Evolutionary conservation across 2,888 invertebrate genomes (phyloP).

Genomic region (Synanthedon formicaeformis): DNA sequence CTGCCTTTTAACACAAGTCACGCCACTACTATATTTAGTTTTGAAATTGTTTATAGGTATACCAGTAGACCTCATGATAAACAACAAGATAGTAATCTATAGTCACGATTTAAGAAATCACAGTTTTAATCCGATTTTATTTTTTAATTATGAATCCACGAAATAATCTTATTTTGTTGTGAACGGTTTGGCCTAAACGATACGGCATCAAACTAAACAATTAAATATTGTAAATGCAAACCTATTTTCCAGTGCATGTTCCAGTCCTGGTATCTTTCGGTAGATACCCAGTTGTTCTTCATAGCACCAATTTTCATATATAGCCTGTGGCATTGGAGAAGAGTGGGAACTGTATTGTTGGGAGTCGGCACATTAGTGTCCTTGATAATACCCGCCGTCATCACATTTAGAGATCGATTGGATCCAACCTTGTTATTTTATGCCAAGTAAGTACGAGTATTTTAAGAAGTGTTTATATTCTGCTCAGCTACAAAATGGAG

Average conservation of each 20-base stretch:
- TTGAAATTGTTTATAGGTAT: no score
- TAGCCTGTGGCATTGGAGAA: constrained; percentile 75
- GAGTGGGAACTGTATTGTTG: constrained; percentile 67
- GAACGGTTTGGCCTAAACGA: no score
- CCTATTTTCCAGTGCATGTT: constrained; percentile 74
- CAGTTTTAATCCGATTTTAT: no score
- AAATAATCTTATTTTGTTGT: no score
- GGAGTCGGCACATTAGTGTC: constrained; percentile 57
- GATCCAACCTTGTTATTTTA: constrained; percentile 79
- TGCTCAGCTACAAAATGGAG: neutral
- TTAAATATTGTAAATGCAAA: no score
- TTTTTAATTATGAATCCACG: no score
- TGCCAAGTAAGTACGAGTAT: constrained; percentile 75
- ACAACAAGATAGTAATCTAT: no score
- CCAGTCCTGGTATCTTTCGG: constrained; percentile 78
- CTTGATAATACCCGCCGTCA: constrained; percentile 62
- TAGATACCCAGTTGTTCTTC: constrained; percentile 76
- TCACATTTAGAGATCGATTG: constrained; percentile 70
- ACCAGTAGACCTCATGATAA: no score
- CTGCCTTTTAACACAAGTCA: no score
- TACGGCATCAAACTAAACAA: no score
- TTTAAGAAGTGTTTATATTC: constrained; percentile 60
- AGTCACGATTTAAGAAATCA: no score
- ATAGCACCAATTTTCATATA: constrained; percentile 76
- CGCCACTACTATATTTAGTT: no score